A percentile compares a stretch with the other conserved stretches of the same genome.
Evolutionary conservation across 2,797 vertebrate species (phyloP).

Genomic region (Phoeniculus purpureus): DNA sequence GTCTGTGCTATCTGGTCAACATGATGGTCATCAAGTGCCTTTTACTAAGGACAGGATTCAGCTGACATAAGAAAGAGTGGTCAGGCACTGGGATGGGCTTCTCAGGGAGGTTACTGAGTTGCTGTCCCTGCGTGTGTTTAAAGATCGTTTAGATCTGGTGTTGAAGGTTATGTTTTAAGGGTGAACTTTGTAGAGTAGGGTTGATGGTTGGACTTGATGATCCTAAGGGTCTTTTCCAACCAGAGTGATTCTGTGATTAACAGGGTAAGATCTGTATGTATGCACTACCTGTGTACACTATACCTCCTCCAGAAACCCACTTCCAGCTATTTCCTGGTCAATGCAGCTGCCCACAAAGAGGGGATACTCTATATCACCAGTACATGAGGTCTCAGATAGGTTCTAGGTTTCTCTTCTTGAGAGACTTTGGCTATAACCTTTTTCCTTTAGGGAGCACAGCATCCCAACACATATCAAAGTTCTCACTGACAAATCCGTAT

Average conservation of each 20-base stretch:
- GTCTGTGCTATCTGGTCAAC: neutral
- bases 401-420: neutral
- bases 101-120: no score
- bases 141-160: no score
- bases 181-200: no score
- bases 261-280: neutral
- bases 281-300: neutral
- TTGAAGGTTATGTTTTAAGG: no score
- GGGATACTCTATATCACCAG: neutral
- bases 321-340: neutral
- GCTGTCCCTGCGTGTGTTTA: no score
- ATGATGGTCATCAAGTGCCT: no score
- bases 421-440: neutral
- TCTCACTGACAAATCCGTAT: neutral
- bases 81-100: no score
- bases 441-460: neutral
- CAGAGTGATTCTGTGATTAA: neutral
- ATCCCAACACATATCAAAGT: neutral
- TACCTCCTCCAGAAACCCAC: neutral
- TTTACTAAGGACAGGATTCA: neutral
- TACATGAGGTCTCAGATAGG: neutral
- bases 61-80: rapidly evolving
- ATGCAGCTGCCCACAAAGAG: neutral
- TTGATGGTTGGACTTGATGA: no score
- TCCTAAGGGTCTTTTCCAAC: no score